Conservation (phyloP, 2,113 vertebrate species). For the Podarcis cretensis region DNA sequence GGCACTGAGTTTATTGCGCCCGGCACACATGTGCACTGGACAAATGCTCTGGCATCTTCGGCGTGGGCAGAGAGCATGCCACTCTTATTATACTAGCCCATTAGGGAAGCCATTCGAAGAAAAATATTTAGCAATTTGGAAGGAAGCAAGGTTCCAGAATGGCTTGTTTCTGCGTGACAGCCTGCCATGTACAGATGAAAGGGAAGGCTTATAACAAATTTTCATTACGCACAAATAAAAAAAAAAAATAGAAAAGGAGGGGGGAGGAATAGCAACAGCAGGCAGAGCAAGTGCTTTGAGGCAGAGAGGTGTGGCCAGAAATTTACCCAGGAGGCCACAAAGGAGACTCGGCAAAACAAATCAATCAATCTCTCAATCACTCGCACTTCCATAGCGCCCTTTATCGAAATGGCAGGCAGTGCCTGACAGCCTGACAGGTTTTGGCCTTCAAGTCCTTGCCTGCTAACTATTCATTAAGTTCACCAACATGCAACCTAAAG, state of each 20-base stretch:
- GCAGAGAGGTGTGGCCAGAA: constrained; percentile 80
- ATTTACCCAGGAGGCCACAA: constrained; percentile 80
- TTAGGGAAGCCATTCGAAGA: constrained; percentile 85
- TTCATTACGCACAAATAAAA: constrained; percentile 79
- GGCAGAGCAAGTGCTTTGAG: constrained; percentile 80
- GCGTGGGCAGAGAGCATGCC: constrained; percentile 79
- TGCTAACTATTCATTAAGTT: constrained; percentile 72
- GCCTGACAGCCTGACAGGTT: constrained; percentile 78
- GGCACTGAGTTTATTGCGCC: constrained; percentile 73
- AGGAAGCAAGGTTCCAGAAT: constrained; percentile 78
- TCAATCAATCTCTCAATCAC: constrained; percentile 81
- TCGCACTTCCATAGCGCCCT: constrained; percentile 71
- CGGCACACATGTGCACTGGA: constrained; percentile 82
- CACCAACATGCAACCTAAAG: constrained; percentile 65
- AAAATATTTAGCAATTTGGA: constrained; percentile 85
- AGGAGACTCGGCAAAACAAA: constrained; percentile 82
- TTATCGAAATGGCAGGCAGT: constrained; percentile 78
- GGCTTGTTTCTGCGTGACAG: constrained; percentile 81
- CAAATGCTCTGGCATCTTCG: constrained; percentile 82
- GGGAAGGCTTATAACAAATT: constrained; percentile 82
- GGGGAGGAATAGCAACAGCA: constrained; percentile 76
- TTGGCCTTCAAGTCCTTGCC: constrained; percentile 71
- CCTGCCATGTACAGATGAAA: constrained; percentile 82
- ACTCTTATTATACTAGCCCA: constrained; percentile 80
- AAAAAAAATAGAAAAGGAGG: constrained; percentile 47